These are phyloP conservation scores for Malacoctenus gilli DNA, from an alignment of 2,797 vertebrate species.

Conservation along the genomic window DNA sequence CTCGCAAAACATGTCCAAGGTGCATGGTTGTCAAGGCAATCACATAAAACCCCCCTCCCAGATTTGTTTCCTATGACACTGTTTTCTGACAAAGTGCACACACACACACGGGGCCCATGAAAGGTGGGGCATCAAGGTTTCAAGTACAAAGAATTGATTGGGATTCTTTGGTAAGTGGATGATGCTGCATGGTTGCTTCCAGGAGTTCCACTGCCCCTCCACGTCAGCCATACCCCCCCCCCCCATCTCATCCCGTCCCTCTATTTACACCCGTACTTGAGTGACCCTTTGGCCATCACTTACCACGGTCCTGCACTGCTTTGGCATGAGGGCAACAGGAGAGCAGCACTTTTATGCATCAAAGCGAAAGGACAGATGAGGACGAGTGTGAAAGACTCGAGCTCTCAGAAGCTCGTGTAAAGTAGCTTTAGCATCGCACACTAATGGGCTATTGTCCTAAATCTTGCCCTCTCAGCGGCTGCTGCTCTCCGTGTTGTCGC, in stretches of 20 bases:
- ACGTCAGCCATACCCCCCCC: constrained; percentile 54
- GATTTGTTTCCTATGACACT: constrained; percentile 28
- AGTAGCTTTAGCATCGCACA: neutral
- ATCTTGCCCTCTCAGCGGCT: constrained; percentile 27
- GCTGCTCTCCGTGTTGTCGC: constrained; percentile 64
- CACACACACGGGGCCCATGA: constrained; percentile 3
- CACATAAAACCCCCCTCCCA: constrained; percentile 28
- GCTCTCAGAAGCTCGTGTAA: neutral
- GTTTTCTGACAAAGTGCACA: constrained; percentile 21
- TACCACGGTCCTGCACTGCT: constrained; percentile 64
- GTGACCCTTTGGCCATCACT: constrained; percentile 33
- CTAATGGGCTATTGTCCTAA: neutral
- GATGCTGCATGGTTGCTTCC: constrained; percentile 74
- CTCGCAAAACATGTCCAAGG: constrained; percentile 19
- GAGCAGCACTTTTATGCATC: constrained; percentile 50
- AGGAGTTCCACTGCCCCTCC: constrained; percentile 67
- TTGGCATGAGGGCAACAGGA: constrained; percentile 66
- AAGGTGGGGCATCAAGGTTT: constrained; percentile 52
- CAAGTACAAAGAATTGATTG: constrained; percentile 79
- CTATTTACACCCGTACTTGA: too few species aligned
- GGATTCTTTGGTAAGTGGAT: constrained; percentile 86
- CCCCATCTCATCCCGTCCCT: constrained; percentile 7
- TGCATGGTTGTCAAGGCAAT: constrained; percentile 29
- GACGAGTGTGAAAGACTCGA: neutral
- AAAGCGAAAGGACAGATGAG: neutral